Percentiles rank a stretch among this genome's conserved stretches.
Evolutionary conservation across 2,797 vertebrate species (phyloP).

Genomic region (Astyanax mexicanus): DNA sequence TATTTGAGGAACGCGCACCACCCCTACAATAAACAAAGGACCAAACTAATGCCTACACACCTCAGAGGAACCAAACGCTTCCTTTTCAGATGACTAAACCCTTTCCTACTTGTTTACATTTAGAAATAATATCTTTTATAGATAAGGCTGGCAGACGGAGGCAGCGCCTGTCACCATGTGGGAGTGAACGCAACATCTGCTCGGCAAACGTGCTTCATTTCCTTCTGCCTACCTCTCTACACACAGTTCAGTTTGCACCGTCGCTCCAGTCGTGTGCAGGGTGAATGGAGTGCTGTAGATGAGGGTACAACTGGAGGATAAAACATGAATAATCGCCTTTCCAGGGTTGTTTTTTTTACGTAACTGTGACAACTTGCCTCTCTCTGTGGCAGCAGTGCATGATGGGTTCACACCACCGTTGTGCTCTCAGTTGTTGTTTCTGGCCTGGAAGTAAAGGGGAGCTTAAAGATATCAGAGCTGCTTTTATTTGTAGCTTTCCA

Average conservation of each 20-base stretch:
- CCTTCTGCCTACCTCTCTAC: conserved; percentile 8
- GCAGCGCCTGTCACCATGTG: conserved; percentile 56
- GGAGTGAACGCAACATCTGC: conserved; percentile 51
- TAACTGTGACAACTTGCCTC: background rate
- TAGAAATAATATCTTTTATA: conserved; percentile 62
- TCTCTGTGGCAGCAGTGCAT: background rate
- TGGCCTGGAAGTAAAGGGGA: background rate
- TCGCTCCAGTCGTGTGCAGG: background rate
- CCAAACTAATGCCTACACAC: conserved; percentile 15
- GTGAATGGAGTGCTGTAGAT: background rate
- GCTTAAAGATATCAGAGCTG: background rate
- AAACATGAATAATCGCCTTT: conserved; percentile 2
- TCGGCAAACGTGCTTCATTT: background rate
- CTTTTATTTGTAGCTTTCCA: background rate
- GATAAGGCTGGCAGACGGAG: conserved; percentile 46
- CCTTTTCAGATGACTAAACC: conserved; percentile 41
- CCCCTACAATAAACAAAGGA: conserved; percentile 22
- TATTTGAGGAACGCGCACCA: background rate
- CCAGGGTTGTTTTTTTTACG: background rate
- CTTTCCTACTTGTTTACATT: conserved; percentile 53
- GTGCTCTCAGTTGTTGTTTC: background rate
- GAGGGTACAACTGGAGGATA: background rate
- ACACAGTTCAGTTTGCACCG: conserved; percentile 1
- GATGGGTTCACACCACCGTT: background rate
- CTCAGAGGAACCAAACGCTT: background rate